A percentile compares a stretch with the other conserved stretches of the same genome.
Evolutionary conservation across 2,888 invertebrate species (phyloP).

Genomic region (Mythimna loreyi): DNA sequence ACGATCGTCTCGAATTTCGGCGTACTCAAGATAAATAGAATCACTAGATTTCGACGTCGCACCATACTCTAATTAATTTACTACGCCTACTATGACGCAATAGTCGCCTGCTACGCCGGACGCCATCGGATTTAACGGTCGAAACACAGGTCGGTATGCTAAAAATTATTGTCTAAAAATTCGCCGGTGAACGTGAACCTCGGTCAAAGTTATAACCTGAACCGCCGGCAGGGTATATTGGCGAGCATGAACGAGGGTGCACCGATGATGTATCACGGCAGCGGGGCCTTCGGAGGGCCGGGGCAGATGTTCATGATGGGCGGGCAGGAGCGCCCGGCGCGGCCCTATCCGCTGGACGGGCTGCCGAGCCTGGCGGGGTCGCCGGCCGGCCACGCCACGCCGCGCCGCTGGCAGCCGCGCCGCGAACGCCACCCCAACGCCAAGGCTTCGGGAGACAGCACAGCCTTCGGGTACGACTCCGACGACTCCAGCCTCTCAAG

Average conservation of each 20-base stretch:
- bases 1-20: conserved; percentile 87
- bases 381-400: conserved; percentile 71
- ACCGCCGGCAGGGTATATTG: conserved; percentile 71
- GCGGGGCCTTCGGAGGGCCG: conserved; percentile 78
- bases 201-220: conserved; percentile 60
- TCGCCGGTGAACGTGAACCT: conserved; percentile 64
- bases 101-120: conserved; percentile 75
- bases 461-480: conserved; percentile 86
- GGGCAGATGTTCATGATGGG: conserved; percentile 79
- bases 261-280: conserved; percentile 84
- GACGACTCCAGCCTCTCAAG: conserved; percentile 89
- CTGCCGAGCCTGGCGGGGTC: conserved; percentile 74
- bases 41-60: conserved; percentile 80
- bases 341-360: conserved; percentile 81
- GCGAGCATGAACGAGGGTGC: conserved; percentile 84
- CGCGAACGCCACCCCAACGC: conserved; percentile 74
- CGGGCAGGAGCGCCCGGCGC: conserved; percentile 77
- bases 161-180: conserved; percentile 56
- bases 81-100: conserved; percentile 85
- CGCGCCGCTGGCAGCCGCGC: conserved; percentile 78
- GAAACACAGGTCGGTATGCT: conserved; percentile 80
- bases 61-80: conserved; percentile 77
- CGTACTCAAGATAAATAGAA: conserved; percentile 81
- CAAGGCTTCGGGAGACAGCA: conserved; percentile 73
- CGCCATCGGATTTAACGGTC: conserved; percentile 75